Evolutionary conservation across 2,113 vertebrate genomes (phyloP), one percentile per base, ranked within the genome.

Genomic region (Passer montanus): DNA sequence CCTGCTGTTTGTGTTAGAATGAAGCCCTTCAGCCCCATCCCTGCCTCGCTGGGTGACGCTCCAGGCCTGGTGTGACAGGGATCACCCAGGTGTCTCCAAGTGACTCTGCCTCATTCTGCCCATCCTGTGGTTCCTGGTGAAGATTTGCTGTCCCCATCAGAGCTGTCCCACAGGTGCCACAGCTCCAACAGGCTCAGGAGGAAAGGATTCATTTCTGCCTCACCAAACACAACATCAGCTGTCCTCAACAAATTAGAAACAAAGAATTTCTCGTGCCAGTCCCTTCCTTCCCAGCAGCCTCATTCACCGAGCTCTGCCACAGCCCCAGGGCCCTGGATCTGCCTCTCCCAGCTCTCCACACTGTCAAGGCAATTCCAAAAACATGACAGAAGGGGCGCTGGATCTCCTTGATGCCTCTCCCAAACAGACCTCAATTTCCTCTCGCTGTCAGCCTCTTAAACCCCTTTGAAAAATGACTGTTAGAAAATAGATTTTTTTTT

Each of bases 1-100:
- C 73, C 52, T 16, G 0, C 4, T 9, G 0, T 0, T 4, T 0
- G 1, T 6, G 2, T 8, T 1, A 4, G 23, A 50, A 39, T 2
- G 7, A 30, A 35, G 60, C 11, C 23, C 23, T 10, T n/a, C 66
- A 15, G 19, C 58, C 69, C 47, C 49, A 22, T 2, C 49, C 68
- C 58, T 27, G 53, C 55, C 72, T 30, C 2, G 0, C 43, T 59
- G 59, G 59, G 37, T 19, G 46, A 50, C 60, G 55, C 31, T 10
- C 26, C 80, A 60, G 79, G 35, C 55, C 79, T 60, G 53, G 30
- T 37, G 47, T 9, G 55, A 22, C 55, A 56, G 20, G 31, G 31
- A 56, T 33, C 4, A 33, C 12, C 53, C 53, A 56, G 80, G 16
- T 62, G 56, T 11, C 33, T 62, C 81, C 33, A 52, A 2, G 12